Conservation (phyloP, 2,888 invertebrate species). For the Sminthurinus aureus region DNA sequence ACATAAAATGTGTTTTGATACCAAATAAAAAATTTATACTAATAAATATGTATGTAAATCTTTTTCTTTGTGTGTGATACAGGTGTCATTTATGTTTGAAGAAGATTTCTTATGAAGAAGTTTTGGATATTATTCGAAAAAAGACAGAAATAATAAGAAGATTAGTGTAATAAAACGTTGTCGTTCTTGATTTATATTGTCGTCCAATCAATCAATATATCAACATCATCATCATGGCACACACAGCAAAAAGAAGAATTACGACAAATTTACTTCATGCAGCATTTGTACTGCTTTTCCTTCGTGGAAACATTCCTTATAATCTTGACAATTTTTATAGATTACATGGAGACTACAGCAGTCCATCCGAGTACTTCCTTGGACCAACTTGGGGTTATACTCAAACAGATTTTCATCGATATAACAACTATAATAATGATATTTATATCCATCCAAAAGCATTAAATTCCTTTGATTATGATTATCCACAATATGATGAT, state of each 20-base stretch:
- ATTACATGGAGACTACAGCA: constrained; percentile 1
- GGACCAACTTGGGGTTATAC: constrained; percentile 56
- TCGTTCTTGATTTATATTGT: too few species aligned
- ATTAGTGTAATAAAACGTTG: too few species aligned
- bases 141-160: too few species aligned
- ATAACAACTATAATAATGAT: constrained; percentile 43
- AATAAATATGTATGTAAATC: too few species aligned
- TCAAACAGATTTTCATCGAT: constrained; percentile 49
- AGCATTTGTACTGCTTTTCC: constrained; percentile 54
- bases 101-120: too few species aligned
- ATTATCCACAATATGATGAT: neutral
- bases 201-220: too few species aligned
- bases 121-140: too few species aligned
- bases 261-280: constrained; percentile 55
- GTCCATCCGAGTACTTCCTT: constrained; percentile 46
- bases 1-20: too few species aligned
- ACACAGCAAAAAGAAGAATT: constrained; percentile 48
- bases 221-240: constrained; percentile 26
- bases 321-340: constrained; percentile 24
- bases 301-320: constrained; percentile 49
- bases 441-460: constrained; percentile 48
- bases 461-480: constrained; percentile 27
- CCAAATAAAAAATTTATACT: too few species aligned
- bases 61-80: too few species aligned
- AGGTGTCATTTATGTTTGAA: too few species aligned